phyloP scores from a whole-genome alignment of 64 coral and sea anemone genomes.

The Orbicella faveolata region DNA sequence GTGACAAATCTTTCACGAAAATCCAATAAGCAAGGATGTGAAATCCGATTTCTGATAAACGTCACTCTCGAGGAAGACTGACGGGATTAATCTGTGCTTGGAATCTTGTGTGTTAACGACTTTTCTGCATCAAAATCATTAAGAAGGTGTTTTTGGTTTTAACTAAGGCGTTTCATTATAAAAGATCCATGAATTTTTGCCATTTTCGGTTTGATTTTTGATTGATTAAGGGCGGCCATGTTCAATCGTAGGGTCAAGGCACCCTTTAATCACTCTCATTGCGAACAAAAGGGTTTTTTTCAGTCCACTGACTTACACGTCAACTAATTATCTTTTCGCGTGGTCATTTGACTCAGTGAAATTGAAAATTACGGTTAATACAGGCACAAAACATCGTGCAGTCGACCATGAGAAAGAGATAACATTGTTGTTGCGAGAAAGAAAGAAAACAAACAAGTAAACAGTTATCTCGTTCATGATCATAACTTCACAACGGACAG shows the following conservation, averaged over 20 bases:
- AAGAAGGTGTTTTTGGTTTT: not conserved
- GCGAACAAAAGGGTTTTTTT: conserved; percentile 3
- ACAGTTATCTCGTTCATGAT: not conserved
- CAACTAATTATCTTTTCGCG: conserved; percentile 14
- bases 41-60: not conserved
- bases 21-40: too few species aligned
- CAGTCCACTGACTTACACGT: conserved; percentile 6
- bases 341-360: not conserved
- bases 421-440: not conserved
- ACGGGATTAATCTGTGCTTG: not conserved
- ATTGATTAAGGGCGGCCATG: not conserved
- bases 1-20: conserved; percentile 7
- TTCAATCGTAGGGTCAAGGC: not conserved
- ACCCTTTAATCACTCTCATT: not conserved
- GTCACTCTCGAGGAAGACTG: not conserved
- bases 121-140: not conserved
- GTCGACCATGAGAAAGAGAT: not conserved
- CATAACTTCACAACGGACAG: not conserved
- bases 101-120: not conserved
- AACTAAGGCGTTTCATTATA: not conserved
- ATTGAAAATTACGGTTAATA: not conserved
- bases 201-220: not conserved
- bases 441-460: not conserved
- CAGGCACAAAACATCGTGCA: not conserved
- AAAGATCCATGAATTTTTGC: not conserved